Evolutionary conservation across 2,113 vertebrate species (phyloP), one percentile per base, ranked within the genome.

Genomic region (Drymodes brunneopygia): DNA sequence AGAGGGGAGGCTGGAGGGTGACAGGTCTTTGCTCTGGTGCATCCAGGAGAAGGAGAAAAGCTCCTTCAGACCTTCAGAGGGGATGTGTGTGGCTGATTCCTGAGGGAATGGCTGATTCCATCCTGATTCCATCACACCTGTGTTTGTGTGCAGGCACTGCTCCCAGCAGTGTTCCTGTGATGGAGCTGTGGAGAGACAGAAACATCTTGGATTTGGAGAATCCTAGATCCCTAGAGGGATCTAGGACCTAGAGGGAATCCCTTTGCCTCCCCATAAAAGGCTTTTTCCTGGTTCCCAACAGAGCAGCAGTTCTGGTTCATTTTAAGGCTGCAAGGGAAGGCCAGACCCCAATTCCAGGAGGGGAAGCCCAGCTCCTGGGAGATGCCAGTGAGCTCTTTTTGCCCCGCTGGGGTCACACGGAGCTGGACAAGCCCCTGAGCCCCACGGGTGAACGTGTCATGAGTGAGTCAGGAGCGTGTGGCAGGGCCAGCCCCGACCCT

Each of bases 241-340:
- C n/a, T n/a, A n/a, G n/a, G n/a, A n/a, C n/a, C n/a, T n/a, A n/a
- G 42, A 13, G 42, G 42, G 42, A 13, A 13, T 42, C 42, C 42
- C 0, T 81, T 38, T 13, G 19, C 27, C 11, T 48, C 73, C 22
- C 9, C 6, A 13, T 4, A 5, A 64, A 60, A 48, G 11, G 44
- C 17, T 33, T 78, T 60, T 36, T 45, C 7, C 62, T 19, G 27
- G 2, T 45, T 42, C 36, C 44, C 10, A 33, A 3, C 0, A 0
- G 33, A 45, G 42, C 61, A n/a, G 33, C 1, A 0, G 18, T 4
- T 81, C 51, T 17, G 27, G 27, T 35, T 79, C 8, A 4, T 10
- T 44, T 40, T 40, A 22, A 25, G 40, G 22, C 13, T 5, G 8
- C 33, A 23, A 47, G 31, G 24, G 42, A 53, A 71, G 9, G 15